Base-by-base conservation (phyloP, 2,888 invertebrate genomes). In the Epiblema foenella region DNA sequence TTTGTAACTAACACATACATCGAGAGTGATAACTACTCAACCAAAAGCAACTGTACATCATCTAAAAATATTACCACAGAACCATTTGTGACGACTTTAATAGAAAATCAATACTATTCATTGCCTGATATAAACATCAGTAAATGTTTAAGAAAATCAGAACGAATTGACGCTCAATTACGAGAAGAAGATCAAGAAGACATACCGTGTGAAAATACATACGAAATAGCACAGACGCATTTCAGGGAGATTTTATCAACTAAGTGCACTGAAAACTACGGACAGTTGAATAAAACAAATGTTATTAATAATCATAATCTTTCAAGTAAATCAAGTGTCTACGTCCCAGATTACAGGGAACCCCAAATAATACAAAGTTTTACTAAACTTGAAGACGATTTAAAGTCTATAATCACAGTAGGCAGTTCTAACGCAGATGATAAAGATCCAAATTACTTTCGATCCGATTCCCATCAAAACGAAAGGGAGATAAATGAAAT, bases 91-190 rank as follows among this genome's bases (percentile, higher is more conserved):
- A 89, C 93, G 29, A 93, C 94, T 39, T 85, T 95, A 74, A 90
- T 93, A 74, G 95, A 95, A 84, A 96, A 96, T 83, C 95, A 96
- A 83, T 96, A 95, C 80, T 95, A 95, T 85, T 96, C 96, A 24
- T 88, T 96, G 74, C 96, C 96, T 10, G 96, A 96, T 84, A 95
- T 96, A 59, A 95, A 95, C 69, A 95, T 95, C 29, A 95, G 96
- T 73, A 95, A 95, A 83, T 95, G 95, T 81, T 92, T 96, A 73
- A 94, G 95, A 78, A 95, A 95, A 81, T 96, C 95, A 71, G 96
- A 96, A 83, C 94, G 95, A 76, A 96, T 96, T 78, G 96, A 96
- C 84, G 95, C 95, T 69, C 96, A 96, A 83, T 85, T 96, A 68
- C 90, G 96, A 80, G 89, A 92, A 80, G 90, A 90, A 79, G 91